Conservation (phyloP, 2,888 invertebrate genomes). For the Lymantria monacha region DNA sequence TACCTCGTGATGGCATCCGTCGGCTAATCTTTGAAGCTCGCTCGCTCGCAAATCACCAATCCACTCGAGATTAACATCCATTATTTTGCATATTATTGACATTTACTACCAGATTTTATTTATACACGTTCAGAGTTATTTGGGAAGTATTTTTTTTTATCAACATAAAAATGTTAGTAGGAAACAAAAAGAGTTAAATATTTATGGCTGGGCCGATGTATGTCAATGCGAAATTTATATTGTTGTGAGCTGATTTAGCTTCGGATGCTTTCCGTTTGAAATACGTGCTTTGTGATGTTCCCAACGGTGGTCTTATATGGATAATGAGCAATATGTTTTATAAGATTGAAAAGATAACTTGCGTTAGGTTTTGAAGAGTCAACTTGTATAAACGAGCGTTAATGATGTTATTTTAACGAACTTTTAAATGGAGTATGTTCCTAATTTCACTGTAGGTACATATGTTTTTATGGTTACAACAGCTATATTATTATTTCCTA, state of each 20-base stretch:
- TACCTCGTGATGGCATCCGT: constrained; percentile 44
- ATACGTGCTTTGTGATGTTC: constrained; percentile 63
- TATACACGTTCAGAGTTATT: constrained; percentile 74
- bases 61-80: constrained; percentile 74
- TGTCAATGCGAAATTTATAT: constrained; percentile 79
- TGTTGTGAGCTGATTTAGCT: constrained; percentile 67
- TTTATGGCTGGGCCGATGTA: constrained; percentile 74
- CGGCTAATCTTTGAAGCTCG: constrained; percentile 72
- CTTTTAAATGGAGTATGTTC: no score
- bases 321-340: constrained; percentile 47
- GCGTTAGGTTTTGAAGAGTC: constrained; percentile 12
- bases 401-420: no score
- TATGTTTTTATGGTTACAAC: no score
- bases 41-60: constrained; percentile 75
- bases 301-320: constrained; percentile 44
- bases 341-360: constrained; percentile 42
- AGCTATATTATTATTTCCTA: no score
- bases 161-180: constrained; percentile 77
- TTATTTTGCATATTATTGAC: constrained; percentile 82
- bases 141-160: constrained; percentile 76
- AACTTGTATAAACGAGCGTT: no score
- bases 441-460: no score
- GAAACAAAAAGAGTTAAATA: constrained; percentile 72
- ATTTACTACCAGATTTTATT: constrained; percentile 80
- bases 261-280: constrained; percentile 57